Conservation (phyloP, 37 sponge, comb jelly and placozoan species). For the Aplysina aerophoba region DNA sequence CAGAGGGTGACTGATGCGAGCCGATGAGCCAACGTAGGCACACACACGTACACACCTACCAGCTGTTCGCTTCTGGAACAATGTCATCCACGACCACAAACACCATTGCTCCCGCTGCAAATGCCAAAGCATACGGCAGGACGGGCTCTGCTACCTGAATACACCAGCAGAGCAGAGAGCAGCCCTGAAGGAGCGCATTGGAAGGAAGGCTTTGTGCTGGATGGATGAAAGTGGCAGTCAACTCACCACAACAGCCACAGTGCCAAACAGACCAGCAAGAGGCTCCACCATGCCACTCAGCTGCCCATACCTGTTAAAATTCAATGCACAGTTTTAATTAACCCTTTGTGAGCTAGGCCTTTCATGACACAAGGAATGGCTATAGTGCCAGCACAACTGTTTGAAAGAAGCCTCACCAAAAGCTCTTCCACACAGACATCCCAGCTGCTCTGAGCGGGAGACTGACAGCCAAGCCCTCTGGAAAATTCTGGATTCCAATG, state of each 20-base stretch:
- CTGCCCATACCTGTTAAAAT: slow-evolving; percentile 88
- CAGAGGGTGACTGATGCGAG: background rate
- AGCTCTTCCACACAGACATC: slow-evolving; percentile 75
- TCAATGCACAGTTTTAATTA: no score
- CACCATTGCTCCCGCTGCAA: slow-evolving; percentile 99
- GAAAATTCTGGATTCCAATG: slow-evolving; percentile 98
- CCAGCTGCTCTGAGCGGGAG: slow-evolving; percentile 92
- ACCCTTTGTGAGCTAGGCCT: no score
- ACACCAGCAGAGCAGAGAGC: background rate
- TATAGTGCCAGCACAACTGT: background rate
- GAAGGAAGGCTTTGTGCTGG: background rate
- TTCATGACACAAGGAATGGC: background rate
- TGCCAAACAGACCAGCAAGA: slow-evolving; percentile 87
- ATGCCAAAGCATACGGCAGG: slow-evolving; percentile 92
- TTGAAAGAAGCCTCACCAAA: slow-evolving; percentile 65
- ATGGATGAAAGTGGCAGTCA: background rate
- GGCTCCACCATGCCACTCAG: slow-evolving; percentile 99
- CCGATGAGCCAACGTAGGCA: background rate
- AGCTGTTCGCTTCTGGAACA: slow-evolving; percentile 80
- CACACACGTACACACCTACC: slow-evolving; percentile 63
- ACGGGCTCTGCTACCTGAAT: slow-evolving; percentile 86
- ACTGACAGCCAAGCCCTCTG: slow-evolving; percentile 97
- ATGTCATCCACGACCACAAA: slow-evolving; percentile 95
- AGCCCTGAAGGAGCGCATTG: background rate
- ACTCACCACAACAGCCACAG: slow-evolving; percentile 80